These are phyloP conservation scores for Girardinichthys multiradiatus DNA, from an alignment of 2,113 vertebrate species.

Conservation along the genomic window DNA sequence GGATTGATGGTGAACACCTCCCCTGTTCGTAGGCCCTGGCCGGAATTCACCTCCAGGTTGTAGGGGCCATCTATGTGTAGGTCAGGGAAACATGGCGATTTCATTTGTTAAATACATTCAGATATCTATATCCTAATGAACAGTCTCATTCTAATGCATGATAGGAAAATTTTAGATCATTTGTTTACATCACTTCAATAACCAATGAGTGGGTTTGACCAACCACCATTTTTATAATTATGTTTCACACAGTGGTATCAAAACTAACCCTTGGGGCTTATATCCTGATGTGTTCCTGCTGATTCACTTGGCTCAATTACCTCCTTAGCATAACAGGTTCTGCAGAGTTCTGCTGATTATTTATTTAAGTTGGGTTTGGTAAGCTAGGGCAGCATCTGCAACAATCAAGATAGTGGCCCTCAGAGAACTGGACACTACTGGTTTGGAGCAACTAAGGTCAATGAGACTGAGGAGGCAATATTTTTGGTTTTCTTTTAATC, in stretches of 20 bases:
- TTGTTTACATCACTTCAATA: neutral
- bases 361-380: no score
- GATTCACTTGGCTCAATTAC: no score
- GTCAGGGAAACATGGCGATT: slow-evolving; percentile 25
- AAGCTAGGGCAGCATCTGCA: no score
- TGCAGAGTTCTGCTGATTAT: no score
- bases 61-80: slow-evolving; percentile 90
- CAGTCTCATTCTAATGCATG: neutral
- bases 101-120: neutral
- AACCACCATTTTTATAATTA: no score
- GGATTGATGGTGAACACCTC: slow-evolving; percentile 90
- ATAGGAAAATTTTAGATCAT: neutral
- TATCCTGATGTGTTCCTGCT: no score
- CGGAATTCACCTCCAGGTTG: slow-evolving; percentile 90
- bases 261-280: neutral
- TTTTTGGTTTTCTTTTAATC: no score
- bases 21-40: slow-evolving; percentile 86
- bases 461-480: no score
- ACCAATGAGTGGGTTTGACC: neutral
- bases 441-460: no score
- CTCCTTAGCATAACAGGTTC: no score
- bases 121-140: neutral
- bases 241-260: neutral
- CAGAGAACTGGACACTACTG: no score
- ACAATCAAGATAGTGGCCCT: no score